These are phyloP conservation scores for Tinamus major DNA, from an alignment of 2,797 vertebrate genomes.

Conservation along the genomic window DNA sequence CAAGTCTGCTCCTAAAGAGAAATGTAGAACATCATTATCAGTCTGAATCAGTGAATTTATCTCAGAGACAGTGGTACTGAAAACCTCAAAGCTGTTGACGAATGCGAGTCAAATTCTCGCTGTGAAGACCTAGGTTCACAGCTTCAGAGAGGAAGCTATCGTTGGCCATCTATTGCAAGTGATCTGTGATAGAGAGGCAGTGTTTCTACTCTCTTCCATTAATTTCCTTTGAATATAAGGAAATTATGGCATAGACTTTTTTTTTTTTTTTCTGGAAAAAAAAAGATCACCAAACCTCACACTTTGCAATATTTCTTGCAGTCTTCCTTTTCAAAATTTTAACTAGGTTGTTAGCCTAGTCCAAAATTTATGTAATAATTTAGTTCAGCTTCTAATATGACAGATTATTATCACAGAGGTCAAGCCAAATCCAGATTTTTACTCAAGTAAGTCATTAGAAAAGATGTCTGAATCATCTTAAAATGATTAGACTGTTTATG, in stretches of 20 bases:
- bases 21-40: not conserved
- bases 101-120: not conserved
- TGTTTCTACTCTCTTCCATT: not conserved
- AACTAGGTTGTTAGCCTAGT: not conserved
- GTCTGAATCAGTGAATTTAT: not conserved
- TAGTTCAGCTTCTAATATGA: not conserved
- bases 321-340: not conserved
- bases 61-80: not conserved
- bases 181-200: not conserved
- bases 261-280: not conserved
- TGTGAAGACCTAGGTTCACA: not conserved
- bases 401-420: not conserved
- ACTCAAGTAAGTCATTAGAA: not conserved
- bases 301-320: not conserved
- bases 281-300: not conserved
- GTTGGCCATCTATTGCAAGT: rapidly evolving
- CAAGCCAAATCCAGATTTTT: not conserved
- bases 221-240: not conserved
- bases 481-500: not conserved
- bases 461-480: not conserved
- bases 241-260: not conserved
- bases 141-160: not conserved
- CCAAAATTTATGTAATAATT: not conserved
- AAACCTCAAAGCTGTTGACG: not conserved
- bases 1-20: not conserved